phyloP scores from a whole-genome alignment of 2,888 invertebrate species.

The Schizaphis graminum region DNA sequence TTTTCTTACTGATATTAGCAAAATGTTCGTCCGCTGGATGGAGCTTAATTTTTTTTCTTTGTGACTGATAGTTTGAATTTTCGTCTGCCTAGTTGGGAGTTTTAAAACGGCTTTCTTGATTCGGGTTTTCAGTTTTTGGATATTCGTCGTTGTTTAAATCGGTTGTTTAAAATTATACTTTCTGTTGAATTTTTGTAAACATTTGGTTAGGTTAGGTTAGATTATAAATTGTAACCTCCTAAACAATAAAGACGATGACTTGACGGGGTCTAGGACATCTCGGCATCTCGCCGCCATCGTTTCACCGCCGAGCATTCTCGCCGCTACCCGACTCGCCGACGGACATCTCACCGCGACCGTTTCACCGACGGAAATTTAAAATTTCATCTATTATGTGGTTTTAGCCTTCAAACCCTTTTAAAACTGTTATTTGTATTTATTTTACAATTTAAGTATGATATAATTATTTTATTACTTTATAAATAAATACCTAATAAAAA shows the following conservation, averaged over 20 bases:
- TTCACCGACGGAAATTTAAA: too few species aligned
- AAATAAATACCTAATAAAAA: too few species aligned
- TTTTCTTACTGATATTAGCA: background rate
- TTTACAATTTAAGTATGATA: too few species aligned
- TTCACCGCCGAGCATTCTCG: too few species aligned
- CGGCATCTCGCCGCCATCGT: too few species aligned
- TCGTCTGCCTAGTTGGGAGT: background rate
- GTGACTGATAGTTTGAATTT: background rate
- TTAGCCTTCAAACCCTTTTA: too few species aligned
- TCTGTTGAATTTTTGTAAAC: background rate
- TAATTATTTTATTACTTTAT: too few species aligned
- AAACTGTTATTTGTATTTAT: too few species aligned
- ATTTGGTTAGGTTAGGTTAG: slow-evolving; percentile 20
- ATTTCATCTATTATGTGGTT: too few species aligned
- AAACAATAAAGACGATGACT: slow-evolving; percentile 8
- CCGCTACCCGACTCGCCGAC: too few species aligned
- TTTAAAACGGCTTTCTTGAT: background rate
- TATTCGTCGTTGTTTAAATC: background rate
- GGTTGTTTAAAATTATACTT: background rate
- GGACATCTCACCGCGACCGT: too few species aligned
- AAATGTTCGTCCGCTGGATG: slow-evolving; percentile 8
- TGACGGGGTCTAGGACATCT: too few species aligned
- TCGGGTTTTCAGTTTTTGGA: background rate
- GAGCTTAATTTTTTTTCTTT: slow-evolving; percentile 22
- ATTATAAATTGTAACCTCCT: slow-evolving; percentile 11